Conservation (phyloP, 2,113 vertebrate species). For the Phocoena phocoena region DNA sequence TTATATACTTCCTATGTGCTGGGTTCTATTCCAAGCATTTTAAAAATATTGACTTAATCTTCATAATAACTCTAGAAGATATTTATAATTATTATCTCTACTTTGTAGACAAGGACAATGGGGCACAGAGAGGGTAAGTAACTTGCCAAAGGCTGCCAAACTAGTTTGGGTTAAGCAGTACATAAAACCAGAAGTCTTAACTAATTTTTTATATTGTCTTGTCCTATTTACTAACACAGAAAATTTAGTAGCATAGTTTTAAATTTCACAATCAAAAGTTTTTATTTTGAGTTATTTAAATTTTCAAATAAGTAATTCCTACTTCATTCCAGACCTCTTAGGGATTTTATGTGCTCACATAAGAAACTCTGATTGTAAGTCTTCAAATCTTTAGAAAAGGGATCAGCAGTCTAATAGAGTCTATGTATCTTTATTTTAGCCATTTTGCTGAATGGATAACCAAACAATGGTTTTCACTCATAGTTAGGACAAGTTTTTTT, state of each 20-base stretch:
- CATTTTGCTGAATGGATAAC: background rate
- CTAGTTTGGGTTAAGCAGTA: background rate
- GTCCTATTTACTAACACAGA: background rate
- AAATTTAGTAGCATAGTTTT: background rate
- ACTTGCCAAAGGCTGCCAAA: background rate
- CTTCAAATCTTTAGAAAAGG: background rate
- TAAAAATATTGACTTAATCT: background rate
- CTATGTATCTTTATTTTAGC: background rate
- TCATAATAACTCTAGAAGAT: background rate
- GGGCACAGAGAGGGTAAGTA: background rate
- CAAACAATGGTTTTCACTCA: background rate
- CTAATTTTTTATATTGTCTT: background rate
- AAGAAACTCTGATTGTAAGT: background rate
- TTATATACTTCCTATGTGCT: background rate
- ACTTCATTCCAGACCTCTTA: background rate
- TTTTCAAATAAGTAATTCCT: background rate
- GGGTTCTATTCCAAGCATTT: background rate
- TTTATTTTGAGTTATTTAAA: background rate
- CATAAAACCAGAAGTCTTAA: background rate
- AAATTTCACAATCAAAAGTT: background rate
- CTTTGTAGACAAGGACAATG: background rate
- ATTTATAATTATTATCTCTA: background rate
- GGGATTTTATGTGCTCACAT: background rate
- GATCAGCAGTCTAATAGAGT: background rate
- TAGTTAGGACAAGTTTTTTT: background rate